These are phyloP conservation scores for Serinus canaria DNA, from an alignment of 2,113 vertebrate species.

Conservation along the genomic window DNA sequence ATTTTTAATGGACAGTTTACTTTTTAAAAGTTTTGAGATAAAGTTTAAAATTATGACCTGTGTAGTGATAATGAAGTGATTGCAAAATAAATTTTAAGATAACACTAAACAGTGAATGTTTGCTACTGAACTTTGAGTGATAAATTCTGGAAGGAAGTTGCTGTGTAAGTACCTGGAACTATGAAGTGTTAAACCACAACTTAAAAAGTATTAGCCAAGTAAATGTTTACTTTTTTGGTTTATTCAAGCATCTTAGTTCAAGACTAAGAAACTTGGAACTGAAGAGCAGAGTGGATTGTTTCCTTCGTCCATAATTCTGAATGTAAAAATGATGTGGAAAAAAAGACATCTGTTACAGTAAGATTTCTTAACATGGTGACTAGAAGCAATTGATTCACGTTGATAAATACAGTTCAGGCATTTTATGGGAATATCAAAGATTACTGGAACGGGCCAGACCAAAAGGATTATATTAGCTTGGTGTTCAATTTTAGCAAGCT, in stretches of 20 bases:
- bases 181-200: neutral
- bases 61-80: neutral
- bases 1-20: neutral
- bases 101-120: neutral
- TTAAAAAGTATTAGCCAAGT: neutral
- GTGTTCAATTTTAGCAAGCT: neutral
- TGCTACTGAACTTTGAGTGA: neutral
- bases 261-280: neutral
- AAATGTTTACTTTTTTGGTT: conserved; percentile 5
- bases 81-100: neutral
- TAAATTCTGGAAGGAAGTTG: neutral
- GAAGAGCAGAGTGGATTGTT: neutral
- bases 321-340: neutral
- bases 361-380: neutral
- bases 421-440: neutral
- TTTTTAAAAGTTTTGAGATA: neutral
- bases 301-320: neutral
- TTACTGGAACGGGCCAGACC: neutral
- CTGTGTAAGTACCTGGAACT: neutral
- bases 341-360: neutral
- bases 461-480: neutral
- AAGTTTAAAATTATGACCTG: neutral
- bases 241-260: neutral
- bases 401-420: neutral
- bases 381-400: neutral